phyloP scores from a whole-genome alignment of 2,797 vertebrate species.

The Calcarius lapponicus region DNA sequence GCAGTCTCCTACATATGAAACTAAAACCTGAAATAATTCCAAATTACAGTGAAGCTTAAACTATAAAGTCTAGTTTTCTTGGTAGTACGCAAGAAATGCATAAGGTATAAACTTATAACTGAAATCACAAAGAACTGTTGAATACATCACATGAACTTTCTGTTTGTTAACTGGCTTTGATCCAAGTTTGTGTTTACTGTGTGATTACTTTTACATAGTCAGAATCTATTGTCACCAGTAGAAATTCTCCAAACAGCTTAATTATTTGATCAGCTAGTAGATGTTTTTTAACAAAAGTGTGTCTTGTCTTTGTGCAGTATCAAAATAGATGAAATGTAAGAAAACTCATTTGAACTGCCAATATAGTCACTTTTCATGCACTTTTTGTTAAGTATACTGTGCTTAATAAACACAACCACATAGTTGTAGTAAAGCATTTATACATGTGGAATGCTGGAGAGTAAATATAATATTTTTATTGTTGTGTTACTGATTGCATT shows the following conservation, averaged over 20 bases:
- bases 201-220: not conserved
- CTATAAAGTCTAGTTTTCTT: not conserved
- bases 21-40: not conserved
- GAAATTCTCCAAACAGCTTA: not conserved
- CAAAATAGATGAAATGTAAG: not conserved
- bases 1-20: not conserved
- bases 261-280: not conserved
- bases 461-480: not conserved
- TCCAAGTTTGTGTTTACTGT: not conserved
- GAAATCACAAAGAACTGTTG: not conserved
- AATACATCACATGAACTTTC: not conserved
- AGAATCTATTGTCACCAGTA: not conserved
- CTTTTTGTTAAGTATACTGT: not conserved
- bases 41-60: not conserved
- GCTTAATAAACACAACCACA: not conserved
- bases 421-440: not conserved
- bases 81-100: not conserved
- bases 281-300: not conserved
- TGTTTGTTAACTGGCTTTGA: not conserved
- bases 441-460: fast-evolving
- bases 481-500: not conserved
- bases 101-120: not conserved
- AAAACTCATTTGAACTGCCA: not conserved
- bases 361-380: not conserved
- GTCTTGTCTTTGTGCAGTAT: not conserved